Conservation (phyloP, 2,113 vertebrate species). For the Saccopteryx bilineata region DNA sequence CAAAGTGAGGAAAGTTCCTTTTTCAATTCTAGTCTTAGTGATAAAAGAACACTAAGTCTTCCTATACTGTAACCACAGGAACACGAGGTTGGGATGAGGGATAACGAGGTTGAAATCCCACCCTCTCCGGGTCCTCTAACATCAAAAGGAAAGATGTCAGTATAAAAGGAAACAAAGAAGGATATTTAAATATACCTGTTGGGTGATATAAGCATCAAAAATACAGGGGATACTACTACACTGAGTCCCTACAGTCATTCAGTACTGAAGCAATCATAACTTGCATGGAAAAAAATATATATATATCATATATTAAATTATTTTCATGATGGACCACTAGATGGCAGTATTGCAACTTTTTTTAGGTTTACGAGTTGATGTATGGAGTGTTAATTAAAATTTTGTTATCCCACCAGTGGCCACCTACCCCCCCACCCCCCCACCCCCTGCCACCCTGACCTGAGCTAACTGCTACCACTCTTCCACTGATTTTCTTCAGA, state of each 20-base stretch:
- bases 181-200: neutral
- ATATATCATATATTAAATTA: slow-evolving; percentile 24
- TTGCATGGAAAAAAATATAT: neutral
- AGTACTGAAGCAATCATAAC: slow-evolving; percentile 3
- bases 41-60: neutral
- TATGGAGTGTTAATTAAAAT: neutral
- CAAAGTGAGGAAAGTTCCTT: neutral
- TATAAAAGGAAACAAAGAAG: neutral
- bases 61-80: neutral
- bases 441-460: too few species aligned
- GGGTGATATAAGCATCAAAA: neutral
- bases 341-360: slow-evolving; percentile 86
- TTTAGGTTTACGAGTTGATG: slow-evolving; percentile 39
- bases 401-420: neutral
- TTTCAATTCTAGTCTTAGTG: neutral
- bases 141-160: neutral
- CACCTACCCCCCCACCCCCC: neutral
- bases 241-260: neutral
- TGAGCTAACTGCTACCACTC: neutral
- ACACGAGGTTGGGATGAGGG: neutral
- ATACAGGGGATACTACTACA: neutral
- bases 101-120: neutral
- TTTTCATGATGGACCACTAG: slow-evolving; percentile 83
- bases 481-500: neutral
- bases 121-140: neutral